Conservation (phyloP, 1,140 invertebrate genomes). For the Drosophila ambigua region DNA sequence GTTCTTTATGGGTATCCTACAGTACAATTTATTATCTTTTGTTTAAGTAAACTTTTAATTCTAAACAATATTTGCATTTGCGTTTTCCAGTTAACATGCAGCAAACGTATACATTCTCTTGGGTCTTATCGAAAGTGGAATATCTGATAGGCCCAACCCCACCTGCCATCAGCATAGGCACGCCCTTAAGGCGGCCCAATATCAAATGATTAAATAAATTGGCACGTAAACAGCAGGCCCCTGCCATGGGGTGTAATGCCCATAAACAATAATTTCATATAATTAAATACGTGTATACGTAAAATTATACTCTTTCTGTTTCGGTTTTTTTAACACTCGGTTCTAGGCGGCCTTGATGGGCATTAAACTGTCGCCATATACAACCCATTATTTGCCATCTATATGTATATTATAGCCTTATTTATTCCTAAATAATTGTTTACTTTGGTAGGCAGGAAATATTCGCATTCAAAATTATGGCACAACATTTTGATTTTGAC, state of each 20-base stretch:
- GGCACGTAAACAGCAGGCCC: slow-evolving; percentile 15
- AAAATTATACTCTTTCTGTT: neutral
- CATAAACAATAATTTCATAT: slow-evolving; percentile 63
- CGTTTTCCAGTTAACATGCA: slow-evolving; percentile 10
- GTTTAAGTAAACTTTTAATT: neutral
- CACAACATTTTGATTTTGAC: slow-evolving; percentile 40
- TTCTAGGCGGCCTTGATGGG: slow-evolving; percentile 46
- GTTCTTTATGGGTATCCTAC: slow-evolving; percentile 7
- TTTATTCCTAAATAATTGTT: slow-evolving; percentile 26
- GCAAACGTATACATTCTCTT: slow-evolving; percentile 1
- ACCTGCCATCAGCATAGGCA: neutral
- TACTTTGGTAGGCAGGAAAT: slow-evolving; percentile 37
- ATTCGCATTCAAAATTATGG: slow-evolving; percentile 51
- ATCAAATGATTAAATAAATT: slow-evolving; percentile 44
- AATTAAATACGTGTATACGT: slow-evolving; percentile 33
- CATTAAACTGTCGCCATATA: slow-evolving; percentile 59
- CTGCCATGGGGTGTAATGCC: slow-evolving; percentile 14
- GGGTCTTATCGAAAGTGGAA: slow-evolving; percentile 12
- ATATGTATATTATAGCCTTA: slow-evolving; percentile 3
- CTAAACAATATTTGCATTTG: neutral
- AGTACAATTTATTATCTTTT: slow-evolving; percentile 29
- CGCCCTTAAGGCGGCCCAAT: slow-evolving; percentile 7
- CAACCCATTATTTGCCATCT: slow-evolving; percentile 25
- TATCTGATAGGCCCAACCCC: slow-evolving; percentile 20
- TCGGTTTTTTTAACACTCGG: slow-evolving; percentile 14